Evolutionary conservation across 2,888 invertebrate species (phyloP), one percentile per base, ranked within the genome.

Genomic region (Tachina fera): DNA sequence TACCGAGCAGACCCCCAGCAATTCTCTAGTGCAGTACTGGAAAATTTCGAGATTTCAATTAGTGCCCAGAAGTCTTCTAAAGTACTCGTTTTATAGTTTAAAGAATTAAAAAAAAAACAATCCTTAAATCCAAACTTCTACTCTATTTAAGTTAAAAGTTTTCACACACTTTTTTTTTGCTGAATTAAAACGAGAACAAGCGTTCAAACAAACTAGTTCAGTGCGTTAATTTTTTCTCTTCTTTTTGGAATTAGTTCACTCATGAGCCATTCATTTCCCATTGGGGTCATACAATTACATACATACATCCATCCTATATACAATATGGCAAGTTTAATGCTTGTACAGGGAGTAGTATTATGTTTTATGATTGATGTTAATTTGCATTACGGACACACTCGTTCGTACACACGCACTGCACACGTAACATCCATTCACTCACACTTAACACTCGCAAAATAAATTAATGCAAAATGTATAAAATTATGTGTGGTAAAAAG

Each of bases 321-420:
- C 16, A 39, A 49, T 19, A n/a, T 19, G 16, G 56, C 41, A 68
- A 68, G 49, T 77, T 77, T 77, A 58, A 68, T 49, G 58, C 49
- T 68, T 76, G 39, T 49, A 22, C 10, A 47, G 39, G 47, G 67
- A 60, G 31, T 51, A 78, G 51, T 78, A 60, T 49, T 70, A 70
- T 78, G 77, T 68, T 68, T 68, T 70, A 70, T 78, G 77, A 77
- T 68, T 68, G 67, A 77, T 68, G 49, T 22, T 47, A 67, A 76
- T 67, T 60, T 16, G 10, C 31, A 61, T 65, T 39, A 39, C 49
- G 39, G 13, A 51, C 39, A 31, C 39, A 56, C 6, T 45, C 31
- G 31, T 31, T 2, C 31, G 4, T 49, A 39, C 22, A 19, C 49
- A 3, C 16, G 14, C 9, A 22, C 19, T n/a, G 39, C 47, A n/a